Evolutionary conservation across 1,140 invertebrate genomes (phyloP).

Genomic region (Drosophila paulistorum): DNA sequence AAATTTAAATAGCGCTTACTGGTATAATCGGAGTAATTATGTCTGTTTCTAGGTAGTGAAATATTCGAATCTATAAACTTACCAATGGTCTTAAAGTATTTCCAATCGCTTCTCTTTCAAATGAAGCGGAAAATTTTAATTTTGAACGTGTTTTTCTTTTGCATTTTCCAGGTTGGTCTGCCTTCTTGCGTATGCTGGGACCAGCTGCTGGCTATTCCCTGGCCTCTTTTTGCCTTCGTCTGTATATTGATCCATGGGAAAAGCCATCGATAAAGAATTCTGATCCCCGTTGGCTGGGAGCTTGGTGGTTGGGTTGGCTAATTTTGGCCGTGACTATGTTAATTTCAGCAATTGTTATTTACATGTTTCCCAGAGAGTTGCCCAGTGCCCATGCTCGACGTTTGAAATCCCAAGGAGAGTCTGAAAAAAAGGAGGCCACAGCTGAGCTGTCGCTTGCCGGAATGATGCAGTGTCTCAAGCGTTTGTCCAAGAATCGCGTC

Average conservation of each 20-base stretch:
- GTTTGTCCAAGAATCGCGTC: slow-evolving; percentile 85
- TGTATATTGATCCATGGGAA: slow-evolving; percentile 87
- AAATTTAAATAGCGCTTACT: no score
- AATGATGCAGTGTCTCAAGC: slow-evolving; percentile 55
- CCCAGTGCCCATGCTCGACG: slow-evolving; percentile 81
- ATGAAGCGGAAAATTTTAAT: no score
- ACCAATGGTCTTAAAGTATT: no score
- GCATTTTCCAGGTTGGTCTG: slow-evolving; percentile 84
- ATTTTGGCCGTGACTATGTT: slow-evolving; percentile 86
- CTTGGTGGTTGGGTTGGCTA: slow-evolving; percentile 92
- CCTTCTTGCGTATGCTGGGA: slow-evolving; percentile 88
- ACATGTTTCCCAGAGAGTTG: slow-evolving; percentile 87
- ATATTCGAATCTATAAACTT: no score
- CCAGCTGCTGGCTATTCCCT: slow-evolving; percentile 88
- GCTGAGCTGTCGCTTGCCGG: slow-evolving; percentile 52
- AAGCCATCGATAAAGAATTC: slow-evolving; percentile 87
- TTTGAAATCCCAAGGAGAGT: slow-evolving; percentile 18
- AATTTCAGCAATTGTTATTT: slow-evolving; percentile 85
- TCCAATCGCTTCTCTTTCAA: no score
- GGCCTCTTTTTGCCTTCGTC: slow-evolving; percentile 87
- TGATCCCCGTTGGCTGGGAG: slow-evolving; percentile 90
- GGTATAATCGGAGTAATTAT: no score
- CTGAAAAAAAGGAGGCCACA: slow-evolving; percentile 6
- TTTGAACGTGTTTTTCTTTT: no score
- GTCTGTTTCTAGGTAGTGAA: no score